Evolutionary conservation across 2,888 invertebrate species (phyloP), one percentile per base, ranked within the genome.

Genomic region (Oxytorus armatus): DNA sequence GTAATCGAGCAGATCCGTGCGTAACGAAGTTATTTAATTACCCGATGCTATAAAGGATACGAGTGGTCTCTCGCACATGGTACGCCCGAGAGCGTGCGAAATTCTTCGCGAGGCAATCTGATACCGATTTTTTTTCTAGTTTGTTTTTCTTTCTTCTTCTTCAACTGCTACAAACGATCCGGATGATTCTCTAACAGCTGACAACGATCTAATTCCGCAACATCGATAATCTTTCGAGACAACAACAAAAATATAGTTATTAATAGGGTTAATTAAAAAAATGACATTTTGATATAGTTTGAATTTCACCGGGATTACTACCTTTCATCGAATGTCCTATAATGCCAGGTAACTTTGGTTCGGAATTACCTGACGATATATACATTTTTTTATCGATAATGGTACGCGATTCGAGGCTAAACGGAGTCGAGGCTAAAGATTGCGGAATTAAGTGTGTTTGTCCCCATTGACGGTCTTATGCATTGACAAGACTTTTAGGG

Each of bases 11-110:
- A 33, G 44, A 61, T 73, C 57, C 72, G 77, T 77, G 77, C 77
- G 72, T 77, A 77, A 77, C 72, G 59, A 66, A 72, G 77, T 72
- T 73, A 77, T 77, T 77, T 77, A 72, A 77, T 77, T 72, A 72
- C 72, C 44, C 42, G 51, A 10, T 55, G 55, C 57, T 59, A 21
- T 49, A 51, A 72, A 59, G 59, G 18, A 61, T 47, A n/a, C 10
- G 33, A 5, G 33, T 16, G 42, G 14, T 47, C 23, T 25, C 57
- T 49, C 47, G 14, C 16, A 8, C 29, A 10, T 14, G 23, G 4
- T 2, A 29, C 5, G 29, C 5, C 3, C 14, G 33, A 16, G 11
- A 47, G 44, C 49, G 49, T 66, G 66, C 49, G 66, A 66, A 75
- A 57, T 36, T 4, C 21, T 55, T 47, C 2, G 16, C 33, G n/a